These are phyloP conservation scores for Spialia ferax DNA, from an alignment of 2,888 invertebrate genomes.

Conservation along the genomic window DNA sequence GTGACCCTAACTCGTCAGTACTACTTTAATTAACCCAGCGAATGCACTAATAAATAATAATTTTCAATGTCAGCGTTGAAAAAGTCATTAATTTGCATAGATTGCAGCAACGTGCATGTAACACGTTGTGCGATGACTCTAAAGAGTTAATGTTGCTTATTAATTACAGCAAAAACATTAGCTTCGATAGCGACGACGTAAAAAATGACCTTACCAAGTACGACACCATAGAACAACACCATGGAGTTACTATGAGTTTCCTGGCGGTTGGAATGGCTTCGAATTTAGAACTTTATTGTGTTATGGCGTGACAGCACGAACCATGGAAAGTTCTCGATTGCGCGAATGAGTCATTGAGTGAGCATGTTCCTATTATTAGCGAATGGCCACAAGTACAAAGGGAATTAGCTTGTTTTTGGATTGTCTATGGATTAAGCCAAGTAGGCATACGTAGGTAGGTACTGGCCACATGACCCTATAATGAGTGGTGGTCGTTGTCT, in stretches of 20 bases:
- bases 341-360: conserved; percentile 29
- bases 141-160: conserved; percentile 5
- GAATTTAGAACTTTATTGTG: conserved; percentile 14
- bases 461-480: too few species aligned
- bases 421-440: too few species aligned
- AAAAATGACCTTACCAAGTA: conserved; percentile 8
- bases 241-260: conserved; percentile 15
- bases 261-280: conserved; percentile 6
- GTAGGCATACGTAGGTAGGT: too few species aligned
- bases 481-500: too few species aligned
- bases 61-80: conserved; percentile 18
- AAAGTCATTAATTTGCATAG: conserved; percentile 12
- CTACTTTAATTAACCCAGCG: neutral
- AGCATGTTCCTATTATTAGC: conserved; percentile 2
- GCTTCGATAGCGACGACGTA: neutral
- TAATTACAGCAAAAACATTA: conserved; percentile 11
- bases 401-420: neutral
- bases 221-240: conserved; percentile 11
- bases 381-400: neutral
- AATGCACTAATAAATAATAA: conserved; percentile 4
- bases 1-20: neutral
- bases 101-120: neutral
- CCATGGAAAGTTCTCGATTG: conserved; percentile 22
- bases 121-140: neutral
- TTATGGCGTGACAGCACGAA: conserved; percentile 38